phyloP scores from a whole-genome alignment of 92 coral and sea anemone species.

The Actinostola sp. region DNA sequence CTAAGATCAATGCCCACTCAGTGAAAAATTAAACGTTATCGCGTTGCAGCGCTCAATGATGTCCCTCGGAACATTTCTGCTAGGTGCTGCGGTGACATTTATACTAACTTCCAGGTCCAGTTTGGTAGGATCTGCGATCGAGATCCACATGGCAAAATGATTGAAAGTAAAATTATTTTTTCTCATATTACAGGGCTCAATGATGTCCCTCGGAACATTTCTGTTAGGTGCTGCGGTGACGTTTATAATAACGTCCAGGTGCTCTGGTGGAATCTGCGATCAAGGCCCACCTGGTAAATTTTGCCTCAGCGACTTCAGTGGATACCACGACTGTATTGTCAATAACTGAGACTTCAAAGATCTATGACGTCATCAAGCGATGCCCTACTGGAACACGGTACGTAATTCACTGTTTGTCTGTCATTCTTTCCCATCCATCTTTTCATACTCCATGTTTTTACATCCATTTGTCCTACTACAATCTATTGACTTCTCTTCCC shows the following conservation, averaged over 20 bases:
- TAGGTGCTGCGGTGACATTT: conserved; percentile 1
- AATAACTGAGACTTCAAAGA: conserved; percentile 9
- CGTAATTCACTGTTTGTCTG: too few species aligned
- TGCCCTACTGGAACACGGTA: conserved; percentile 47
- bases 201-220: conserved; percentile 10
- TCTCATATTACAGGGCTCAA: neutral
- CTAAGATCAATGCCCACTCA: too few species aligned
- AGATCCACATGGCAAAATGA: too few species aligned
- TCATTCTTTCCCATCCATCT: too few species aligned
- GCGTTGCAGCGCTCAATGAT: neutral
- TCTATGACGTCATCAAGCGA: neutral
- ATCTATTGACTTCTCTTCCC: too few species aligned
- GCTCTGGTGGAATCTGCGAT: conserved; percentile 28
- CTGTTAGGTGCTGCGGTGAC: conserved; percentile 1
- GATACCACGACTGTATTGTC: conserved; percentile 46
- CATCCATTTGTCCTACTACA: too few species aligned
- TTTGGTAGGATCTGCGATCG: too few species aligned
- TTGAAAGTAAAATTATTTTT: too few species aligned
- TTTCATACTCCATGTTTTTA: too few species aligned
- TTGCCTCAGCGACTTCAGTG: conserved; percentile 34
- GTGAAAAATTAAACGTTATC: too few species aligned
- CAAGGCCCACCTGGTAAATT: conserved; percentile 40
- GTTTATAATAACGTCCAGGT: conserved; percentile 4
- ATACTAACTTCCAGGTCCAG: conserved; percentile 4
- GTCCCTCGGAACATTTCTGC: neutral